Conservation (phyloP, 2,113 vertebrate genomes). For the Galeopterus variegatus region DNA sequence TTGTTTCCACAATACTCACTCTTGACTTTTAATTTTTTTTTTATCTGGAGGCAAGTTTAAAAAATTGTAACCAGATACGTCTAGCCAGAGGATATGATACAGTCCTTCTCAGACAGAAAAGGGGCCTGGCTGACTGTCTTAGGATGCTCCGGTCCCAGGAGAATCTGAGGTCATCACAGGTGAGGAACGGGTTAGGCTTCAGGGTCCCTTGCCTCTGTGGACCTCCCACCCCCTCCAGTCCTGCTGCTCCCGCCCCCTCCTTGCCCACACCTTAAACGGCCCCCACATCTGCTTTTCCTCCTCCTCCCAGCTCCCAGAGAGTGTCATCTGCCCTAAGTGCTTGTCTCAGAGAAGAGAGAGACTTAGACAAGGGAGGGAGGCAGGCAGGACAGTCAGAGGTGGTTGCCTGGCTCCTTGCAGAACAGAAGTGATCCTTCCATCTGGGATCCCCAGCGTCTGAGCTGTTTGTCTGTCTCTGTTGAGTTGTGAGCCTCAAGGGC, state of each 20-base stretch:
- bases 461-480: constrained; percentile 66
- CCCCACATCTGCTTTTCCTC: background rate
- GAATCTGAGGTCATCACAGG: background rate
- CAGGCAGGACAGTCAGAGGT: background rate
- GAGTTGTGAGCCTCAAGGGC: constrained; percentile 74
- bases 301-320: background rate
- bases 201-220: background rate
- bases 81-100: background rate
- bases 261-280: too few relatives aligned
- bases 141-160: background rate
- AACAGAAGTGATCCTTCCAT: background rate
- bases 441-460: constrained; percentile 39
- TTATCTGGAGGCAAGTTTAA: background rate
- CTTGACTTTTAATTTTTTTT: background rate
- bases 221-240: background rate
- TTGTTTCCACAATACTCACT: background rate
- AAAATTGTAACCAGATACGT: background rate
- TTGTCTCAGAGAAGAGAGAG: background rate
- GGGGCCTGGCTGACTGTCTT: background rate
- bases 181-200: background rate
- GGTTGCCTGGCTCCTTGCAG: background rate
- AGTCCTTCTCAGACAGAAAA: background rate
- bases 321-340: background rate
- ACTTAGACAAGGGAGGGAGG: background rate
- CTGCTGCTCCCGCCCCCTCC: background rate